Conservation (phyloP, 2,888 invertebrate species). For the Campoletis raptor region DNA sequence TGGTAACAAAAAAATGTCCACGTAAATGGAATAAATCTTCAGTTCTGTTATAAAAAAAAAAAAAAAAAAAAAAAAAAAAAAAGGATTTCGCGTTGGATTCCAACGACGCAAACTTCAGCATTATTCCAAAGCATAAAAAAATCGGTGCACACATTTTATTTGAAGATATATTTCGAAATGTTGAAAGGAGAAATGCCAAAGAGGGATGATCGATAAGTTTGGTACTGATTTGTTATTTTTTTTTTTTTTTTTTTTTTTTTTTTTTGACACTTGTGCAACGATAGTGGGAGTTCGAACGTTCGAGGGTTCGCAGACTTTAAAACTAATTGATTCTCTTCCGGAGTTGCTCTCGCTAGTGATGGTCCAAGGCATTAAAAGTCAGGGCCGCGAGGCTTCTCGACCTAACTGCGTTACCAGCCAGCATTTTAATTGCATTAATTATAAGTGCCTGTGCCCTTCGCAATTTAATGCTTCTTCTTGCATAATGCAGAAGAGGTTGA, state of each 20-base stretch:
- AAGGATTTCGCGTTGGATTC: no score
- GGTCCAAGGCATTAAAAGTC: conserved; percentile 60
- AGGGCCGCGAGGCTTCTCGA: conserved; percentile 51
- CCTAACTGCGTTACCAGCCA: conserved; percentile 59
- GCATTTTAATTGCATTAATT: conserved; percentile 67
- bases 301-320: conserved; percentile 33
- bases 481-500: conserved; percentile 42
- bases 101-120: no score
- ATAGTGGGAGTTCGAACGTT: neutral
- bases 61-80: no score
- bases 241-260: neutral
- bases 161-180: neutral
- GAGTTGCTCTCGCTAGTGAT: neutral
- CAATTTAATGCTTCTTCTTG: conserved; percentile 59
- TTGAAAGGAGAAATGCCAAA: neutral
- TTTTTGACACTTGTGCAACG: neutral
- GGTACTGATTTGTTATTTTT: neutral
- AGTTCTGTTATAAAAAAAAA: no score
- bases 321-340: conserved; percentile 48
- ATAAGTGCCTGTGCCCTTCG: conserved; percentile 60
- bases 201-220: neutral
- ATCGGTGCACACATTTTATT: no score
- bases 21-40: no score
- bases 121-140: no score
- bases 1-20: no score